Base-by-base conservation (phyloP, 2,888 invertebrate species). In the Parnassius apollo region DNA sequence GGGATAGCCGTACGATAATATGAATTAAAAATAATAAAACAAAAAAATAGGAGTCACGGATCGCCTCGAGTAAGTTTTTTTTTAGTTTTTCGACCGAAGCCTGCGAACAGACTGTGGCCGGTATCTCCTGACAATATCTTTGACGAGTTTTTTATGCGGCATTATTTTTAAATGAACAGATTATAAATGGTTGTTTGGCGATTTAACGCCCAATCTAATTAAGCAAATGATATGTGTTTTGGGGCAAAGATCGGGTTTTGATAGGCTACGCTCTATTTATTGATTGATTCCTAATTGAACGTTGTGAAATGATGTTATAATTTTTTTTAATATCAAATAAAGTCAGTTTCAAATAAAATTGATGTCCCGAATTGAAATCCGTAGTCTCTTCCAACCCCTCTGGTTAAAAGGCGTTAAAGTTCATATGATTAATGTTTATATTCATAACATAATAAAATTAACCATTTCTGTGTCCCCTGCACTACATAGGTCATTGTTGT, bases 151-250 rank as follows among this genome's bases (percentile, higher is more conserved):
- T 90, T 89, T 90, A 90, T 87, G 78, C 85, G 74, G 86, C 85
- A 86, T 91, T 91, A 91, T 91, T 91, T 89, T 90, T 86, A 88
- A 88, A 89, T 88, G 89, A 88, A 90, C 91, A 86, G 90, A 90
- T 91, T 91, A 90, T 91, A 89, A 88, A 91, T 89, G 90, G 85
- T 84, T 86, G 90, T 90, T 90, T 88, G 85, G 88, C 90, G 89
- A 91, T 91, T 91, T 91, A 89, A 90, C 91, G 91, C 91, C 89
- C 91, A 90, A 91, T 91, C 88, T 90, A 89, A 91, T 91, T 91
- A 91, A 86, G 89, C 82, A 91, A 91, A 91, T 89, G 90, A 91
- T 91, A 91, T 91, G 91, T 90, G 88, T 88, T 90, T 90, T 89
- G 77, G 80, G 75, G 69, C 76, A 71, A 77, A 80, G 79, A 83